Conservation (phyloP, 1,140 invertebrate genomes). For the Caenorhabditis tropicalis region DNA sequence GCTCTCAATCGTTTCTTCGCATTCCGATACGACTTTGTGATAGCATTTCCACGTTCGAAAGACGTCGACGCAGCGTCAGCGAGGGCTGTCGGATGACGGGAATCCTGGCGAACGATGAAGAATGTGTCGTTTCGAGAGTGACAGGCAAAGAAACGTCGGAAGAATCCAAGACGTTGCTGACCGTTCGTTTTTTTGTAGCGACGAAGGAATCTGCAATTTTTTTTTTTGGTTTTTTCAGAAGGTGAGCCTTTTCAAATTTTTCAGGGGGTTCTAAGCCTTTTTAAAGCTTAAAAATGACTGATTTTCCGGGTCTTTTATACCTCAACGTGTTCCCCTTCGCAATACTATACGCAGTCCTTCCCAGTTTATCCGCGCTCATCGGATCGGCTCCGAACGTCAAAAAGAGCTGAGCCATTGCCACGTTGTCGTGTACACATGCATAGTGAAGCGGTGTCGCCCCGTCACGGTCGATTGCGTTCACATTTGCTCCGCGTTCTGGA, state of each 20-base stretch:
- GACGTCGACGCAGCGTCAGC: neutral
- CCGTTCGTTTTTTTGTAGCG: constrained; percentile 13
- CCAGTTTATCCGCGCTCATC: constrained; percentile 33
- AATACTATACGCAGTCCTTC: constrained; percentile 26
- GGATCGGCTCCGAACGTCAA: constrained; percentile 23
- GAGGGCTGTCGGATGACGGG: neutral
- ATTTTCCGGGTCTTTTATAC: neutral
- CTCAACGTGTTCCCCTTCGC: constrained; percentile 35
- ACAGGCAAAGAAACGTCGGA: constrained; percentile 9
- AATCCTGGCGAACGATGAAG: neutral
- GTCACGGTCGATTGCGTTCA: neutral
- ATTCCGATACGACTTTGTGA: neutral
- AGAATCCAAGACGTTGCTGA: constrained; percentile 2
- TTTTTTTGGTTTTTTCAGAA: too few species aligned
- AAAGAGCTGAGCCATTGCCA: constrained; percentile 29
- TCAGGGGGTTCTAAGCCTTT: too few species aligned
- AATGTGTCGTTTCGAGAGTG: constrained; percentile 27
- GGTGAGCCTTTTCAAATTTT: too few species aligned
- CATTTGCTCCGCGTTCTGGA: constrained; percentile 29
- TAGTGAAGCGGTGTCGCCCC: constrained; percentile 14
- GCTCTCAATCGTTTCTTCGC: neutral
- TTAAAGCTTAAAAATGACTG: too few species aligned
- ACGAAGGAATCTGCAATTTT: neutral
- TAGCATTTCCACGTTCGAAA: neutral
- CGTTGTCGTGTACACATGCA: constrained; percentile 19